Evolutionary conservation across 2,797 vertebrate genomes (phyloP).

Genomic region (Alectoris magna): DNA sequence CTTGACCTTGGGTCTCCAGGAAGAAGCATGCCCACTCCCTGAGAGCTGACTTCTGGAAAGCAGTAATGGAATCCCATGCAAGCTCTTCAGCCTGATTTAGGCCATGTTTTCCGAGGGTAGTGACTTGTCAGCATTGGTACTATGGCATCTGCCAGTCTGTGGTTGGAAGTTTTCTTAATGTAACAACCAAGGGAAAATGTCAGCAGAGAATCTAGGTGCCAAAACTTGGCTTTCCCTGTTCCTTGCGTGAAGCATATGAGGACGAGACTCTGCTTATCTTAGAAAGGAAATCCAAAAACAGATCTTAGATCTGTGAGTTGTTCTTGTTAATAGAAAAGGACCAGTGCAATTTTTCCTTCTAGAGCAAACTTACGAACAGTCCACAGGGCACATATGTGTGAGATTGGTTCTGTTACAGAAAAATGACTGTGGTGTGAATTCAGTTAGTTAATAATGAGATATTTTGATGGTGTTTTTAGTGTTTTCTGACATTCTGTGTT

Average conservation of each 20-base stretch:
- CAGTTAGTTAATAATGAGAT: neutral
- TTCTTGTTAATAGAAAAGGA: neutral
- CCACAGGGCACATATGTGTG: neutral
- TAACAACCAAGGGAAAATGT: conserved; percentile 40
- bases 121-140: conserved; percentile 14
- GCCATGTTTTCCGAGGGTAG: neutral
- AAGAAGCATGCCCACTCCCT: neutral
- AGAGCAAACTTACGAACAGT: neutral
- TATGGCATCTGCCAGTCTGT: conserved; percentile 25
- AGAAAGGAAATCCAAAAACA: neutral
- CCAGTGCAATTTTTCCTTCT: neutral
- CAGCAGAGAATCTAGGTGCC: conserved; percentile 28
- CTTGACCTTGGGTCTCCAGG: neutral
- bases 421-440: neutral
- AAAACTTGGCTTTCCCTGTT: neutral
- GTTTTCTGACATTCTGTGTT: neutral
- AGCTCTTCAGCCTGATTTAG: neutral
- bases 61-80: neutral
- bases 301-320: neutral
- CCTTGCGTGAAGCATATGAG: neutral
- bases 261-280: neutral
- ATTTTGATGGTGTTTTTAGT: neutral
- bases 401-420: neutral
- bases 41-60: neutral
- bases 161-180: conserved; percentile 56